A percentile compares a stretch with the other conserved stretches of the same genome.
These are phyloP conservation scores for Geotrupes spiniger DNA, from an alignment of 2,888 invertebrate genomes.

Conservation along the genomic window DNA sequence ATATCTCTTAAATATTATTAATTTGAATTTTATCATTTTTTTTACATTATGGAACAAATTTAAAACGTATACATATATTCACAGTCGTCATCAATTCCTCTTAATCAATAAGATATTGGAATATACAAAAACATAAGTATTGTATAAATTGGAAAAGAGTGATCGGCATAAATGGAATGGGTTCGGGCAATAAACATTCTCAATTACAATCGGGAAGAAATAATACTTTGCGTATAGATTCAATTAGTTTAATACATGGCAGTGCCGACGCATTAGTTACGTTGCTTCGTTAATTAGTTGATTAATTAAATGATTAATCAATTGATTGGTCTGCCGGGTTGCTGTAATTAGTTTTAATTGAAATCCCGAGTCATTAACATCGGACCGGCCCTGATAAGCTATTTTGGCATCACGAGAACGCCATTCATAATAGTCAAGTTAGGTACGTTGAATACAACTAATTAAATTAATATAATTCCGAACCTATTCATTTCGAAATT, in stretches of 20 bases:
- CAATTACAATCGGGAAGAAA: conserved; percentile 11
- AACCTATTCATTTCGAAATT: conserved; percentile 13
- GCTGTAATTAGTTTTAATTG: conserved; percentile 60
- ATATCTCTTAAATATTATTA: no score
- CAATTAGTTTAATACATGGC: conserved; percentile 45
- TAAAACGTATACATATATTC: no score
- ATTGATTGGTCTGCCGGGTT: conserved; percentile 50
- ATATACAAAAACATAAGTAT: no score
- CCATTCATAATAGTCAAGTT: conserved; percentile 33
- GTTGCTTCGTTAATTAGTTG: conserved; percentile 50
- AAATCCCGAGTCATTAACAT: conserved; percentile 67
- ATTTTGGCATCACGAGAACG: conserved; percentile 46
- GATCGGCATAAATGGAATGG: no score
- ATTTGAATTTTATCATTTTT: no score
- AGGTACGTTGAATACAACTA: conserved; percentile 33
- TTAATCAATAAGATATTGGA: no score
- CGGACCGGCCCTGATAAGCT: conserved; percentile 56
- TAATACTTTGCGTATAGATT: conserved; percentile 35
- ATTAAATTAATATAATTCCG: conserved; percentile 35
- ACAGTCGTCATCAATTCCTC: no score
- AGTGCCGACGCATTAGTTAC: conserved; percentile 45
- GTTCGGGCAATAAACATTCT: no score
- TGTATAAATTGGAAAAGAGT: no score
- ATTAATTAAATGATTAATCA: conserved; percentile 52
- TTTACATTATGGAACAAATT: no score